Conservation (phyloP, 2,797 vertebrate genomes). For the Acomys russatus region DNA sequence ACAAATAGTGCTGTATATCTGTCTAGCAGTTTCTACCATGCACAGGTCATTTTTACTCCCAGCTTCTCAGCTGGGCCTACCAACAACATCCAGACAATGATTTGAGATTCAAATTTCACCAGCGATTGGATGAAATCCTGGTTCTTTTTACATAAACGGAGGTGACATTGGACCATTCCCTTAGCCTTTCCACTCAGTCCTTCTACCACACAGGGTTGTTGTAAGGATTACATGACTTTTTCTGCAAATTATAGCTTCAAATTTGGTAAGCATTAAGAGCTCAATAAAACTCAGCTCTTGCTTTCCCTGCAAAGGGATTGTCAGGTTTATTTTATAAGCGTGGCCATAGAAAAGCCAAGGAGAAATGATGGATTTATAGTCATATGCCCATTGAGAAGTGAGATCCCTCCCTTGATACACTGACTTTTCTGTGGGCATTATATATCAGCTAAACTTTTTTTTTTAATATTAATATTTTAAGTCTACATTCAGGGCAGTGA, state of each 20-base stretch:
- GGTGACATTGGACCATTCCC: too few relatives aligned
- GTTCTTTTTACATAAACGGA: neutral
- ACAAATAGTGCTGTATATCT: neutral
- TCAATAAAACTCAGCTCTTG: neutral
- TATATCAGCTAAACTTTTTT: too few relatives aligned
- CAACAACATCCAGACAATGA: constrained; percentile 13
- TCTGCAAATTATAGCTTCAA: neutral
- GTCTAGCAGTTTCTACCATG: constrained; percentile 5
- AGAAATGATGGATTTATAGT: neutral
- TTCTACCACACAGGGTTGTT: neutral
- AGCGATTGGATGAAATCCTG: neutral
- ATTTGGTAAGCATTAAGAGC: neutral
- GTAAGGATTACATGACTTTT: constrained; percentile 9
- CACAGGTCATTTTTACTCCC: neutral
- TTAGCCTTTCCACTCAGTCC: neutral
- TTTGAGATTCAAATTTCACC: neutral
- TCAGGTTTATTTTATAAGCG: constrained; percentile 29
- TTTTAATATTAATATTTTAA: neutral
- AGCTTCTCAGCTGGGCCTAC: constrained; percentile 44
- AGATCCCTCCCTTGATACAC: neutral
- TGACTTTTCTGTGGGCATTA: neutral
- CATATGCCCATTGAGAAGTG: neutral
- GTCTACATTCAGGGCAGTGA: neutral
- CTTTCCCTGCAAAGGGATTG: constrained; percentile 8
- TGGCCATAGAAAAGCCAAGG: neutral